Conservation (phyloP, 2,888 invertebrate species). For the Antheraea yamamai region DNA sequence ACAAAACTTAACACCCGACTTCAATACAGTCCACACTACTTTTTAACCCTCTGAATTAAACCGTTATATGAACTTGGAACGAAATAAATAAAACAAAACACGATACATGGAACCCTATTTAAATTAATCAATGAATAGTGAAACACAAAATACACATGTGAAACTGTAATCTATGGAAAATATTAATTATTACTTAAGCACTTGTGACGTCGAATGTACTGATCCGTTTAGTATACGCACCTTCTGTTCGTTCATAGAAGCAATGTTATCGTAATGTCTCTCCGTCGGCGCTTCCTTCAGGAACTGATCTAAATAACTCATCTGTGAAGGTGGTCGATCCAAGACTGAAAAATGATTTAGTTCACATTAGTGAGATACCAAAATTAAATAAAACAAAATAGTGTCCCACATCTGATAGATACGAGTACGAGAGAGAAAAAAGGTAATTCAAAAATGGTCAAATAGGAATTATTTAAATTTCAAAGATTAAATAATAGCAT, state of each 20-base stretch:
- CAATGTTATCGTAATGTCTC: conserved; percentile 74
- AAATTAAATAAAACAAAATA: conserved; percentile 15
- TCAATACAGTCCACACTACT: no score
- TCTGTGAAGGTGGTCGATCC: conserved; percentile 94
- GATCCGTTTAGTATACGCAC: conserved; percentile 40
- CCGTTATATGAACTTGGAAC: no score
- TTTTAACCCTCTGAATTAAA: no score
- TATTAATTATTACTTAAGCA: not conserved
- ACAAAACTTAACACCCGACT: no score
- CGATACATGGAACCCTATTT: not conserved
- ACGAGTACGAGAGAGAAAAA: no score
- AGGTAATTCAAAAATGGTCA: not conserved
- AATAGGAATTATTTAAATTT: not conserved
- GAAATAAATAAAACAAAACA: not conserved
- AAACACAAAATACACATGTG: not conserved
- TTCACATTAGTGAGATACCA: not conserved
- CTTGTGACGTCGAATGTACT: not conserved
- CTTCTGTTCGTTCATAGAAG: conserved; percentile 73
- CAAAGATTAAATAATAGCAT: not conserved
- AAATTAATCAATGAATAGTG: not conserved
- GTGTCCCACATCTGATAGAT: conserved; percentile 6
- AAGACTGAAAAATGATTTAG: conserved; percentile 83
- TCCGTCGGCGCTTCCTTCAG: conserved; percentile 86
- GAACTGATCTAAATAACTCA: conserved; percentile 95
- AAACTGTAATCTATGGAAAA: not conserved